Evolutionary conservation across 2,888 invertebrate species (phyloP).

Genomic region (Agrotis puta): DNA sequence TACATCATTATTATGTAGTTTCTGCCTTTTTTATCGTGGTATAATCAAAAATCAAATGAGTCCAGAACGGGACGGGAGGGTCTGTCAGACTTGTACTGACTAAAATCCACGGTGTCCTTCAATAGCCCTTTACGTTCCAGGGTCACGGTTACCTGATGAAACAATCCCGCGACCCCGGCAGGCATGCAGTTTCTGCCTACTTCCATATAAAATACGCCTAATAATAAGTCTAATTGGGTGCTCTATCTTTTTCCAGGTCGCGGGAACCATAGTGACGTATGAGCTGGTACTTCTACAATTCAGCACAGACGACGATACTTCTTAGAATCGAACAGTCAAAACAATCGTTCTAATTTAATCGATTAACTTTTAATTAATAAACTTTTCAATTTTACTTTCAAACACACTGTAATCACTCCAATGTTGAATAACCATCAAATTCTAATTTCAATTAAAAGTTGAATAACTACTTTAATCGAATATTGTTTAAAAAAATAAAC

Average conservation of each 20-base stretch:
- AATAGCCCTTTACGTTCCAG: too few species aligned
- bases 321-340: background rate
- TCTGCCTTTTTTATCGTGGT: too few species aligned
- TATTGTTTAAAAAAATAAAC: constrained; percentile 19
- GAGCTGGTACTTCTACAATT: constrained; percentile 82
- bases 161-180: too few species aligned
- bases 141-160: too few species aligned
- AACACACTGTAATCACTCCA: constrained; percentile 11
- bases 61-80: too few species aligned
- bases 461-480: constrained; percentile 25
- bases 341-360: background rate
- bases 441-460: constrained; percentile 37
- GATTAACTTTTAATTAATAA: constrained; percentile 11
- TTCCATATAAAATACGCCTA: too few species aligned
- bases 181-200: too few species aligned
- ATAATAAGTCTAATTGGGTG: background rate
- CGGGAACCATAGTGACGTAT: constrained; percentile 81
- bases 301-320: constrained; percentile 51
- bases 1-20: too few species aligned
- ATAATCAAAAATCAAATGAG: too few species aligned
- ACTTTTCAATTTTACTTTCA: constrained; percentile 12
- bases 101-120: too few species aligned
- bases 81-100: too few species aligned
- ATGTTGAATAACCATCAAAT: constrained; percentile 13
- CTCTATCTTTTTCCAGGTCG: constrained; percentile 72